Percentiles rank a stretch among this genome's conserved stretches.
Conservation (phyloP, 2,888 invertebrate species). For the Pasiphila rectangulata region DNA sequence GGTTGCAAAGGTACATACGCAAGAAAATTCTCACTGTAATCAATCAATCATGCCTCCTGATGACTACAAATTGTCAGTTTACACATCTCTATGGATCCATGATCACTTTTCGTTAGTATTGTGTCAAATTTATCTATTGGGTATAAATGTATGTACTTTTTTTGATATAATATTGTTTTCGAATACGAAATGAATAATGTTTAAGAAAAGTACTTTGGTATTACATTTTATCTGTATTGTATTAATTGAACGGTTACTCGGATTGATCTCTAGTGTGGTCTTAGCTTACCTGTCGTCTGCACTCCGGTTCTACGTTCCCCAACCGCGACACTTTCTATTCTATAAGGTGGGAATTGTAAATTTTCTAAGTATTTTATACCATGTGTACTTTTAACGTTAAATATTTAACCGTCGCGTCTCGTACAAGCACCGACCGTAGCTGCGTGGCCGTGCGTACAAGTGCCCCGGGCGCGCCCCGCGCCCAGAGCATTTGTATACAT, state of each 20-base stretch:
- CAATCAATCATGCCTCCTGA: slow-evolving; percentile 21
- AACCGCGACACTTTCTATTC: slow-evolving; percentile 54
- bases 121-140: slow-evolving; percentile 66
- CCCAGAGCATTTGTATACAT: slow-evolving; percentile 55
- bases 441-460: slow-evolving; percentile 23
- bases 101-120: slow-evolving; percentile 41
- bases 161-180: slow-evolving; percentile 73
- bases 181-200: slow-evolving; percentile 68
- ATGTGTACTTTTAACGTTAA: slow-evolving; percentile 71
- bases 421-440: slow-evolving; percentile 51
- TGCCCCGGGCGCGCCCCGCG: slow-evolving; percentile 28
- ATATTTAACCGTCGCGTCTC: slow-evolving; percentile 60
- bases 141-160: slow-evolving; percentile 62
- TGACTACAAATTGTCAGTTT: slow-evolving; percentile 26
- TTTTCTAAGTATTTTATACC: slow-evolving; percentile 80
- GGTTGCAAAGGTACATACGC: slow-evolving; percentile 49
- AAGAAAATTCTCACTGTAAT: slow-evolving; percentile 36
- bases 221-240: slow-evolving; percentile 72
- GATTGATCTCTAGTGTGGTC: slow-evolving; percentile 53
- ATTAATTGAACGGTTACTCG: slow-evolving; percentile 51
- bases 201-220: slow-evolving; percentile 75
- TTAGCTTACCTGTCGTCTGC: slow-evolving; percentile 30
- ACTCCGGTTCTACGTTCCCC: slow-evolving; percentile 25
- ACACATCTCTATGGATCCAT: slow-evolving; percentile 17
- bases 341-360: slow-evolving; percentile 72